phyloP scores from a whole-genome alignment of 2,888 invertebrate species.

The Gryllus longicercus region DNA sequence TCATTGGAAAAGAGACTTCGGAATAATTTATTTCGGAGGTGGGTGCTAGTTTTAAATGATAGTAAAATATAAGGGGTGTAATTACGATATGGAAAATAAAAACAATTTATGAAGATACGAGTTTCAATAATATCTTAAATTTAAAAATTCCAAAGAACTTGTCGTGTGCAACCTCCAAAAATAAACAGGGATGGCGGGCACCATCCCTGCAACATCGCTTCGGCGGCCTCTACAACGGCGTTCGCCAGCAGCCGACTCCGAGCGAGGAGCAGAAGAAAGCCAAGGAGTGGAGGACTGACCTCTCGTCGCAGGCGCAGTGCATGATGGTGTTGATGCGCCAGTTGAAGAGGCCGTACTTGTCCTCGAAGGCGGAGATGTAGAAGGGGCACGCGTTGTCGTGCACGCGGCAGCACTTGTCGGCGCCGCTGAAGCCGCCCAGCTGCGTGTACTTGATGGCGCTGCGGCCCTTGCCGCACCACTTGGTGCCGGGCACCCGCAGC shows the following conservation, averaged over 20 bases:
- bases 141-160: too few relatives aligned
- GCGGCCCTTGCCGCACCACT: slow-evolving; percentile 91
- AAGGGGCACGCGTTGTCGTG: slow-evolving; percentile 84
- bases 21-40: too few relatives aligned
- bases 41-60: too few relatives aligned
- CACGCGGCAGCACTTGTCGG: slow-evolving; percentile 76
- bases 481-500: slow-evolving; percentile 82
- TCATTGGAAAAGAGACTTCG: too few relatives aligned
- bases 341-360: slow-evolving; percentile 82
- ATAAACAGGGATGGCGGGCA: background rate
- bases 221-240: too few relatives aligned
- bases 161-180: too few relatives aligned
- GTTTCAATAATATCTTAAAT: too few relatives aligned
- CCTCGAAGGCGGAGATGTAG: slow-evolving; percentile 78
- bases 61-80: too few relatives aligned
- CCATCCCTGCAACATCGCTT: background rate
- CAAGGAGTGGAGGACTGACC: slow-evolving; percentile 55
- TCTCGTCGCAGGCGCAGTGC: slow-evolving; percentile 89
- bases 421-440: slow-evolving; percentile 76
- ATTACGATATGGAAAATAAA: too few relatives aligned
- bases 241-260: background rate
- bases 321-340: slow-evolving; percentile 86
- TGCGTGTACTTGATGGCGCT: slow-evolving; percentile 76
- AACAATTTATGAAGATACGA: too few relatives aligned
- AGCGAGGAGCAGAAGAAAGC: background rate